Evolutionary conservation across 2,797 vertebrate species (phyloP).

Genomic region (Trachops cirrhosus): DNA sequence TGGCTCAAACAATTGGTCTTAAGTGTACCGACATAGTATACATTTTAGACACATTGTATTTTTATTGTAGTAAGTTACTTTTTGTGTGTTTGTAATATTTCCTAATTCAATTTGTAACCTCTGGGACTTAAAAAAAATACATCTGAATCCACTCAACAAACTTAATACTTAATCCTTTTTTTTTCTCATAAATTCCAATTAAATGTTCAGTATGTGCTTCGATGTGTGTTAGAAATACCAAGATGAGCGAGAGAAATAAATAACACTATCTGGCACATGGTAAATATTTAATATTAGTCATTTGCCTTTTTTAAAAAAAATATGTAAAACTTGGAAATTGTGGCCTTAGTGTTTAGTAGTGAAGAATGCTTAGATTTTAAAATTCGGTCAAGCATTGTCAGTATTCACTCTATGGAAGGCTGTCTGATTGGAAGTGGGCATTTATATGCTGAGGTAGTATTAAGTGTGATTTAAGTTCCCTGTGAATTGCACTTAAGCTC

Average conservation of each 20-base stretch:
- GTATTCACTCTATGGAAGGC: background rate
- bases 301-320: background rate
- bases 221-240: background rate
- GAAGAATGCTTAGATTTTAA: conserved; percentile 23
- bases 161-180: background rate
- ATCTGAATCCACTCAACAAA: background rate
- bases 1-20: background rate
- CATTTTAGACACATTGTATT: background rate
- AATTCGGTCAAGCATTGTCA: background rate
- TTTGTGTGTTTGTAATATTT: background rate
- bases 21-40: background rate
- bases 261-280: background rate
- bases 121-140: background rate
- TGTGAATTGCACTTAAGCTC: background rate
- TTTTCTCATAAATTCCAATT: background rate
- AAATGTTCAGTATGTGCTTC: background rate
- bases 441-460: background rate
- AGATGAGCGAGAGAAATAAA: background rate
- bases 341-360: conserved; percentile 11
- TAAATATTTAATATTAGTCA: background rate
- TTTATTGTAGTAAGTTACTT: conserved; percentile 31
- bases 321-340: background rate
- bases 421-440: background rate
- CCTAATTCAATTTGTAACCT: background rate
- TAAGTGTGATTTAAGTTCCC: background rate